These are phyloP conservation scores for Tachuris rubrigastra DNA, from an alignment of 2,113 vertebrate genomes.

Conservation along the genomic window DNA sequence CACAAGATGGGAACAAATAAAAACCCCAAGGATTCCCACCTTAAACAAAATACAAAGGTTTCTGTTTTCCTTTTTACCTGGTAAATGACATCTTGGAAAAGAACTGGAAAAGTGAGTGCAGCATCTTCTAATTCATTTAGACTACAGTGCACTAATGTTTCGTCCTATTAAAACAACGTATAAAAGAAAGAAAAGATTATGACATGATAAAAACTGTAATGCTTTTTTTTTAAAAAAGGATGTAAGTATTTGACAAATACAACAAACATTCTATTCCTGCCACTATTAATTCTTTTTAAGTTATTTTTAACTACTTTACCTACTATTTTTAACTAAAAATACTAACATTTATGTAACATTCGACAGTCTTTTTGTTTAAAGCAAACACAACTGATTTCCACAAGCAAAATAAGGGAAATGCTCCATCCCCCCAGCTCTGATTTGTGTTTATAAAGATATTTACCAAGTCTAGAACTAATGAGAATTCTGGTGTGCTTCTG, in stretches of 20 bases:
- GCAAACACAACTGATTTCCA: not conserved
- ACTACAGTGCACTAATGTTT: slow-evolving; percentile 98
- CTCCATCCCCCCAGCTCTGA: not conserved
- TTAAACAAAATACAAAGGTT: not conserved
- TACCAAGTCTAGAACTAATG: slow-evolving; percentile 96
- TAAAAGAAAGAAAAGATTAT: not conserved
- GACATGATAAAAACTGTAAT: not conserved
- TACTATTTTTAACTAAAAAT: not conserved
- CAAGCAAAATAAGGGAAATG: not conserved
- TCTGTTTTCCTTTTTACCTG: slow-evolving; percentile 76
- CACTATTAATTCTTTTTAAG: not conserved
- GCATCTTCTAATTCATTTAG: slow-evolving; percentile 98
- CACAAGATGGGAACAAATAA: not conserved
- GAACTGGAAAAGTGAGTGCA: slow-evolving; percentile 96
- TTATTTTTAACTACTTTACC: not conserved
- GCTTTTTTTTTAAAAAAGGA: not conserved
- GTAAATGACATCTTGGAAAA: slow-evolving; percentile 99
- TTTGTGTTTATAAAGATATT: not conserved
- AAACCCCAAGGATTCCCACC: not conserved
- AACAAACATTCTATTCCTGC: not conserved
- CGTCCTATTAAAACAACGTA: slow-evolving; percentile 79
- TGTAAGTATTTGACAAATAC: not conserved
- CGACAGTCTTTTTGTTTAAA: not conserved
- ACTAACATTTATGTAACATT: not conserved
- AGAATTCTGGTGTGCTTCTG: slow-evolving; percentile 98